These are phyloP conservation scores for Cosmopolites sordidus DNA, from an alignment of 2,888 invertebrate species.

Conservation along the genomic window DNA sequence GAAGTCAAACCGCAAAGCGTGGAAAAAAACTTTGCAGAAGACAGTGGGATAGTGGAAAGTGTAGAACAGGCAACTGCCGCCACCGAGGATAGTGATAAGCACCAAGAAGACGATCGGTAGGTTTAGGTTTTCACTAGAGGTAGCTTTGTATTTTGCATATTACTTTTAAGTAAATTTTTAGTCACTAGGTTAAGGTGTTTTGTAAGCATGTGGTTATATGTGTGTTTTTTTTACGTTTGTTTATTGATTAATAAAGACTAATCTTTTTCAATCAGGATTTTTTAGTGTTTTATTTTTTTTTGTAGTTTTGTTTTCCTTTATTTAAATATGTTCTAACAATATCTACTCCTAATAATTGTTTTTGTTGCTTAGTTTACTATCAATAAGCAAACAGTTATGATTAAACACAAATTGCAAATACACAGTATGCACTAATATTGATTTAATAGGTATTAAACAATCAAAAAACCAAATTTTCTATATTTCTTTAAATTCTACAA, in stretches of 20 bases:
- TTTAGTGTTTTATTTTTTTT: too few relatives aligned
- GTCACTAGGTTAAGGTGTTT: conserved; percentile 13
- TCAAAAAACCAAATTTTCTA: too few relatives aligned
- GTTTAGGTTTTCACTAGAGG: conserved; percentile 23
- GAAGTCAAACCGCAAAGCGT: conserved; percentile 26
- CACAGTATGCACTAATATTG: too few relatives aligned
- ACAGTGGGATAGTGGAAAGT: conserved; percentile 34
- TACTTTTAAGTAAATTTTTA: conserved; percentile 11
- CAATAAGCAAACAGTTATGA: too few relatives aligned
- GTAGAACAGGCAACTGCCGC: conserved; percentile 23
- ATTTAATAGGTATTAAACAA: too few relatives aligned
- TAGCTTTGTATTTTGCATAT: conserved; percentile 6
- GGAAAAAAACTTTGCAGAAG: conserved; percentile 31
- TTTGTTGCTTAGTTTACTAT: too few relatives aligned
- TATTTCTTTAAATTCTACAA: too few relatives aligned
- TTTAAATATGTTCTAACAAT: too few relatives aligned
- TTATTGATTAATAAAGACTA: conserved; percentile 14
- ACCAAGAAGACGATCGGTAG: conserved; percentile 34
- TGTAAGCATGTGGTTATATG: not conserved
- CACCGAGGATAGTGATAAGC: conserved; percentile 18
- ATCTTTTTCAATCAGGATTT: not conserved
- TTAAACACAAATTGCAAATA: too few relatives aligned
- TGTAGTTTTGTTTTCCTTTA: too few relatives aligned
- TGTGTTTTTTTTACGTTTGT: conserved; percentile 7
- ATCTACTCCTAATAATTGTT: too few relatives aligned